Evolutionary conservation across 2,888 invertebrate species (phyloP).

Genomic region (Polymixis lichenea): DNA sequence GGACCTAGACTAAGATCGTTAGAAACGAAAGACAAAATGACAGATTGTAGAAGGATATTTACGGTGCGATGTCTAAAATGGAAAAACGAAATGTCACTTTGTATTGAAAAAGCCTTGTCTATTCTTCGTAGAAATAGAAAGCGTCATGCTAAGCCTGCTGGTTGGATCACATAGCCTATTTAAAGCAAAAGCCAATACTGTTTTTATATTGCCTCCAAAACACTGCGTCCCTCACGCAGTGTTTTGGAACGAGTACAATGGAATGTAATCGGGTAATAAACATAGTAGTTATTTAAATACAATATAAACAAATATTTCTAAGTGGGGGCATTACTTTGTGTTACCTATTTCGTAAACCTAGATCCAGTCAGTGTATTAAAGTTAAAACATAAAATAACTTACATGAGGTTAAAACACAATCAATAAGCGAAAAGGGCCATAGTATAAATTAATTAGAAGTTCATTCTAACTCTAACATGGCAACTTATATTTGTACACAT

Average conservation of each 20-base stretch:
- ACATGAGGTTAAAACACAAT: slow-evolving; percentile 4
- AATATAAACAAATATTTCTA: slow-evolving; percentile 11
- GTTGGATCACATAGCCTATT: slow-evolving; percentile 31
- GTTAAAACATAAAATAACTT: slow-evolving; percentile 14
- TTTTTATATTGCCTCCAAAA: slow-evolving; percentile 33
- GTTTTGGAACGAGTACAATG: slow-evolving; percentile 52
- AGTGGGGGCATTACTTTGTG: background rate
- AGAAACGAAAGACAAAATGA: no score
- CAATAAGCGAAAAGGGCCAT: slow-evolving; percentile 24
- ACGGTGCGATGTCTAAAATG: no score
- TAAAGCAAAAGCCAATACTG: slow-evolving; percentile 61
- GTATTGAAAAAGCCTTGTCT: no score
- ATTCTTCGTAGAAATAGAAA: no score
- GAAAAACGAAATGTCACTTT: no score
- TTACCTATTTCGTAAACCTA: slow-evolving; percentile 29
- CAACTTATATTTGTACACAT: slow-evolving; percentile 70
- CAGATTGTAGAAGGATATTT: no score
- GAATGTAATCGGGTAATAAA: slow-evolving; percentile 59
- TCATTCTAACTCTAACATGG: slow-evolving; percentile 66
- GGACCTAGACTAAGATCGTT: no score
- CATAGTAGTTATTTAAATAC: background rate
- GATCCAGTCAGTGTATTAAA: slow-evolving; percentile 28
- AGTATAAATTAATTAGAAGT: slow-evolving; percentile 37
- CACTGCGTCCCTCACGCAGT: no score
- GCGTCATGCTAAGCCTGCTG: no score